These are phyloP conservation scores for Colius striatus DNA, from an alignment of 2,113 vertebrate species.

Conservation along the genomic window DNA sequence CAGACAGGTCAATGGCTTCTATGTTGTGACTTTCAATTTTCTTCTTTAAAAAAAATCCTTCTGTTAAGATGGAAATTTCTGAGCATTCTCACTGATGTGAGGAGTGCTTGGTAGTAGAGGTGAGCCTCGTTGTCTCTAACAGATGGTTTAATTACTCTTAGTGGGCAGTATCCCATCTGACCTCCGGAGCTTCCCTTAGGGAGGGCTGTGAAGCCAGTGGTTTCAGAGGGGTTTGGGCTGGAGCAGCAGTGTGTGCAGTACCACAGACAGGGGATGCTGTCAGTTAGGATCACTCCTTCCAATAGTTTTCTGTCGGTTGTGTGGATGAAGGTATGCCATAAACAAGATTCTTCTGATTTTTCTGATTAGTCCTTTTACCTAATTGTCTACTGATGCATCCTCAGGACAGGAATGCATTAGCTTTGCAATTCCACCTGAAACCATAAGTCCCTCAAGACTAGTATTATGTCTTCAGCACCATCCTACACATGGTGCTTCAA, in stretches of 20 bases:
- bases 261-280: not conserved
- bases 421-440: slow-evolving; percentile 1
- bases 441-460: not conserved
- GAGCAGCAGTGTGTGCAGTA: not conserved
- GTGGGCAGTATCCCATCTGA: not conserved
- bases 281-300: not conserved
- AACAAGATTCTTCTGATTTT: not conserved
- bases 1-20: not conserved
- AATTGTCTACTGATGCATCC: not conserved
- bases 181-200: not conserved
- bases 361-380: not conserved
- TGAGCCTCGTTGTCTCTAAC: not conserved
- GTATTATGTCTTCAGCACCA: not conserved
- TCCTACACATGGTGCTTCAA: slow-evolving; percentile 1
- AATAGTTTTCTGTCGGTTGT: not conserved
- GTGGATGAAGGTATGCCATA: not conserved
- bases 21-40: not conserved
- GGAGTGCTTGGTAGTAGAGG: not conserved
- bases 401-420: not conserved
- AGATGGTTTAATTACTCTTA: not conserved
- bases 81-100: not conserved
- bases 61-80: not conserved
- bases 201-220: not conserved
- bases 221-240: not conserved
- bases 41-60: not conserved